phyloP scores from a whole-genome alignment of 2,888 invertebrate species.

The Hemistola chrysoprasaria region DNA sequence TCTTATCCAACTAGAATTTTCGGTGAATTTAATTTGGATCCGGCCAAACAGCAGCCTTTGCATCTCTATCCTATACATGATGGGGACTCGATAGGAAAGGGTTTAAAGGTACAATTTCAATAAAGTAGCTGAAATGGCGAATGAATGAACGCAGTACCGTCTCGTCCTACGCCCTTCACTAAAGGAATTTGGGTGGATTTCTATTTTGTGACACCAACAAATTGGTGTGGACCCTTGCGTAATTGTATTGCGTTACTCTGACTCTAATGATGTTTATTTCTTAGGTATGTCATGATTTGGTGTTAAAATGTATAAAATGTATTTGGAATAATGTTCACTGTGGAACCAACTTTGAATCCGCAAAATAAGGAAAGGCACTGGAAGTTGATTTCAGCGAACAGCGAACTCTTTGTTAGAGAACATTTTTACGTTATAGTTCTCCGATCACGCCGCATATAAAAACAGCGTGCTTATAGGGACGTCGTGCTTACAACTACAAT shows the following conservation, averaged over 20 bases:
- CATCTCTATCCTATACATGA: constrained; percentile 16
- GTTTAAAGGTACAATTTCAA: constrained; percentile 68
- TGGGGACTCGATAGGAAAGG: constrained; percentile 51
- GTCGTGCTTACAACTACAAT: no score
- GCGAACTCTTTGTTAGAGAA: neutral
- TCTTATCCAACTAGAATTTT: no score
- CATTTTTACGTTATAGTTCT: no score
- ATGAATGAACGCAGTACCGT: constrained; percentile 54
- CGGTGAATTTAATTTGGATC: neutral
- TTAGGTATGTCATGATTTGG: no score
- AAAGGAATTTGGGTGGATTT: constrained; percentile 61
- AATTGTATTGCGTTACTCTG: constrained; percentile 13
- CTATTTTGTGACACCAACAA: constrained; percentile 61
- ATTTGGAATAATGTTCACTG: no score
- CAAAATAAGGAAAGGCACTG: no score
- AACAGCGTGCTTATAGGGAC: no score
- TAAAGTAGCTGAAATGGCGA: constrained; percentile 57
- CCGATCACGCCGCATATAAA: no score
- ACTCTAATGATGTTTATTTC: constrained; percentile 8
- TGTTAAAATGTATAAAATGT: no score
- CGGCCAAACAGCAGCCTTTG: neutral
- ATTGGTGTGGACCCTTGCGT: constrained; percentile 54
- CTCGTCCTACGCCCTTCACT: constrained; percentile 49
- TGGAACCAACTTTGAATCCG: no score
- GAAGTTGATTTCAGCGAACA: neutral